Base-by-base conservation (phyloP, 1,140 invertebrate genomes). In the Drosophila santomea region DNA sequence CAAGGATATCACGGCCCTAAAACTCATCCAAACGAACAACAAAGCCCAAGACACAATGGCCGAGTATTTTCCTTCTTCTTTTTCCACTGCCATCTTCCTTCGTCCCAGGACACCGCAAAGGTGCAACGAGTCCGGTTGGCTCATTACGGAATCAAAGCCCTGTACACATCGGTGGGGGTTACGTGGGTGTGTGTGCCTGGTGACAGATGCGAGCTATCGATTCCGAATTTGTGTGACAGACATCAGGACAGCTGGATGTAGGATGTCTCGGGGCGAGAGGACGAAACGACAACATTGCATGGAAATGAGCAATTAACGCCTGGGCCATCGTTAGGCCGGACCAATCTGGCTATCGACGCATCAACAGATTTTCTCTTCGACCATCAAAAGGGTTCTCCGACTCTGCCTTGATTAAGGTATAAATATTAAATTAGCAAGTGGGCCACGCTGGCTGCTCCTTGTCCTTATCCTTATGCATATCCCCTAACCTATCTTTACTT, bases 251-350 rank as follows among this genome's bases (percentile, higher is more conserved):
- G 36, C 44, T 15, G 64, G 52, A 38, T 15, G 7, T 35, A 36
- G 43, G 51, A 48, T 48, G 25, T n/a, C 8, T 39, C 12, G 5
- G 48, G 41, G 54, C 14, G 5, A n/a, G 60, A 56, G 47, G 51
- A 39, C 32, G 71, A 44, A 69, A 61, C 48, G 62, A 77, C 63
- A 66, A 55, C 67, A 74, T 80, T 74, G 80, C 74, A 67, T 78
- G 84, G 73, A 67, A 89, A 80, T 89, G 73, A 71, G 85, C 84
- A 89, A 89, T 89, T 89, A 89, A 89, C 84, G 84, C 84, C 84
- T 57, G 64, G 48, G 62, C 45, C 74, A 78, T 81, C 82, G 79
- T 72, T 61, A 75, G 73, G 62, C 56, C 51, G 41, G 51, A 63
- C 68, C 58, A 60, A 72, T 67, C 56, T 45, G 75, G 39, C 60